phyloP scores from a whole-genome alignment of 2,888 invertebrate species.

The Diplolepis rosae region DNA sequence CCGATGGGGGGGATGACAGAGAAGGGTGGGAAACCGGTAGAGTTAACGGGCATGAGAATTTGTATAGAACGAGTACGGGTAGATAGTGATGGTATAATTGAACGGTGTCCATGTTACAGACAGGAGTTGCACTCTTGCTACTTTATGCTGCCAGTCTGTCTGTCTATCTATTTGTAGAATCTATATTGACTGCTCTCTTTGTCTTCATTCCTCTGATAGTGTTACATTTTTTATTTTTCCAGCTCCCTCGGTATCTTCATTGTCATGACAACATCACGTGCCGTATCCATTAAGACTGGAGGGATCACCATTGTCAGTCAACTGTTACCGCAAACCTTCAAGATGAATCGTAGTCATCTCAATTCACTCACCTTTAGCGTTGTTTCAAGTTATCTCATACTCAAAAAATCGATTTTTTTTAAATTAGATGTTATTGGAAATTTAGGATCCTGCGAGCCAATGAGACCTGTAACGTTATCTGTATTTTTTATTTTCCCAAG shows the following conservation, averaged over 20 bases:
- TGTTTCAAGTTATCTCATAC: neutral
- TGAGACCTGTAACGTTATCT: too few species aligned
- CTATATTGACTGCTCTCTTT: conserved; percentile 30
- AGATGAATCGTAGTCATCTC: conserved; percentile 24
- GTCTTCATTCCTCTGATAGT: neutral
- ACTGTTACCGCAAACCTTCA: neutral
- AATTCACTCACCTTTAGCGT: neutral
- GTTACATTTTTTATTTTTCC: conserved; percentile 39
- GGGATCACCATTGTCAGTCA: neutral
- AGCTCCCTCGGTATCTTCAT: conserved; percentile 20
- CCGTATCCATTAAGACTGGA: conserved; percentile 36
- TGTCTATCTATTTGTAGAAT: conserved; percentile 42
- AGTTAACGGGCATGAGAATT: conserved; percentile 48
- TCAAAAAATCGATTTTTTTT: too few species aligned
- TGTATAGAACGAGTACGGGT: conserved; percentile 35
- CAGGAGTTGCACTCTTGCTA: conserved; percentile 46
- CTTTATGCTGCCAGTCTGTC: conserved; percentile 49
- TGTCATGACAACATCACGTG: conserved; percentile 25
- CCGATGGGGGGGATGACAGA: neutral
- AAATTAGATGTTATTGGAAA: too few species aligned
- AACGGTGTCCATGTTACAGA: conserved; percentile 60
- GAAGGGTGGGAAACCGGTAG: conserved; percentile 41
- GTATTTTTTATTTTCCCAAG: too few species aligned
- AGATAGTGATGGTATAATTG: conserved; percentile 59
- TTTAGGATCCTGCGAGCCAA: too few species aligned